phyloP scores from a whole-genome alignment of 2,113 vertebrate genomes.

The Talpa occidentalis region DNA sequence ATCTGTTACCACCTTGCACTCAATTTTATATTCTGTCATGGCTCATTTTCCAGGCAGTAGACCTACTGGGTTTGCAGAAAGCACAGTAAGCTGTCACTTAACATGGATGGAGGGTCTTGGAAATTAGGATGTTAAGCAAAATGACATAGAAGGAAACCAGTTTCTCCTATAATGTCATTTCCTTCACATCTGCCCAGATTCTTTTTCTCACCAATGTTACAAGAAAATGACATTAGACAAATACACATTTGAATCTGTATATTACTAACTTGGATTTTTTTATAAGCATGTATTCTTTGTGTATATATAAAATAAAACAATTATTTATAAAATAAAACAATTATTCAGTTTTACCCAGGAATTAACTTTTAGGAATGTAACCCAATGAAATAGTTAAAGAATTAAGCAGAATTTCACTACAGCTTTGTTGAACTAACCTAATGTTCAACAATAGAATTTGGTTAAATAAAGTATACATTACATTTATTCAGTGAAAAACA shows the following conservation, averaged over 20 bases:
- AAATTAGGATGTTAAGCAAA: no score
- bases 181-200: no score
- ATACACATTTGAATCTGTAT: background rate
- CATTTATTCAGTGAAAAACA: background rate
- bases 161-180: no score
- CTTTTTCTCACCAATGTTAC: no score
- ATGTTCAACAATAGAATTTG: background rate
- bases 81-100: no score
- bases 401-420: background rate
- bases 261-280: background rate
- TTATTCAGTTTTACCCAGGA: background rate
- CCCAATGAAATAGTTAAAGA: background rate
- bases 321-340: background rate
- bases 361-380: constrained; percentile 34
- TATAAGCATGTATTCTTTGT: background rate
- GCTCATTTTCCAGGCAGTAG: no score
- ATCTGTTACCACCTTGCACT: background rate
- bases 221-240: background rate
- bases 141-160: no score
- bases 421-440: background rate
- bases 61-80: no score
- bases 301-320: background rate
- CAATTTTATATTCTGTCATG: background rate
- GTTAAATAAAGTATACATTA: background rate
- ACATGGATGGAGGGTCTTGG: no score